Evolutionary conservation across 2,797 vertebrate genomes (phyloP), one percentile per base, ranked within the genome.

Genomic region (Coluber constrictor): DNA sequence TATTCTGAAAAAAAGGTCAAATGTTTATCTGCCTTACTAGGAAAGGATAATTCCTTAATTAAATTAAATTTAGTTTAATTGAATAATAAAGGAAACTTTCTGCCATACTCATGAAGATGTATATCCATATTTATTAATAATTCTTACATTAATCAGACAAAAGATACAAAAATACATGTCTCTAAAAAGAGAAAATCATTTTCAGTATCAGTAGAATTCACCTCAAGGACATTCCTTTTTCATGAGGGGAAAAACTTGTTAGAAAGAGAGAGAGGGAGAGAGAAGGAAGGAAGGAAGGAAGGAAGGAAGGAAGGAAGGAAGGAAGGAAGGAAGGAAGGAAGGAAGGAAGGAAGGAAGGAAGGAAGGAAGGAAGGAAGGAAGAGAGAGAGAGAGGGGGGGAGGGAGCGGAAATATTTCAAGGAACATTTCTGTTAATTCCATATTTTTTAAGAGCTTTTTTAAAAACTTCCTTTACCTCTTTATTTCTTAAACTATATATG

Each of bases 401-500:
- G 12, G 2, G 7, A 60, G 59, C 3, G 12, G 29, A n/a, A 86
- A 57, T 2, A 59, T 29, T 15, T 87, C 43, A 86, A 3, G 60
- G 37, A 56, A 43, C 1, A 51, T 56, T 23, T 23, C 57, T 20
- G 37, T 25, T 51, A 3, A 51, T 55, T 27, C 74, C 23, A 29
- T 25, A 93, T 90, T 93, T 93, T 12, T 13, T 25, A 10, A 16
- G 10, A 12, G 51, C 25, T 66, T 94, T 86, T 47, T 83, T 95
- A 86, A 96, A 90, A 25, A 92, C 94, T 27, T 93, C 90, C 25
- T 94, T 94, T 23, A 95, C 95, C 74, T 96, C 95, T 74, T 95
- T 93, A 37, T 96, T 96, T 66, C 95, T 93, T 25, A 96, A 88
- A 59, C 91, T 94, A 10, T 96, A 96, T 63, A 96, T 96, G 60